A percentile compares a stretch with the other conserved stretches of the same genome.
Conservation (phyloP, 1,140 invertebrate species). For the Aphaenogaster rudis region DNA sequence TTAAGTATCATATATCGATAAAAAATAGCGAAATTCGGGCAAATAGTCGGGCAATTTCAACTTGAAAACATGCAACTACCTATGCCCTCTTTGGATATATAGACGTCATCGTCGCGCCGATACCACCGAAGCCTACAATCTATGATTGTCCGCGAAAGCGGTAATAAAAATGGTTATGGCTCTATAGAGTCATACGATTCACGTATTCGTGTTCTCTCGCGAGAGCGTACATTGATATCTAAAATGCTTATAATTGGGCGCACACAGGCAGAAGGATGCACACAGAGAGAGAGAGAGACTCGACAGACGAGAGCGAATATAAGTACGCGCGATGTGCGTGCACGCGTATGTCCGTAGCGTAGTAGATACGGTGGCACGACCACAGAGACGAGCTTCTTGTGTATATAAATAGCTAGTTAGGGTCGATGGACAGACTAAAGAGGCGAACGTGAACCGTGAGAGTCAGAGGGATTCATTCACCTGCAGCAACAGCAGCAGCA, state of each 20-base stretch:
- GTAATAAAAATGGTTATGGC: conserved; percentile 5
- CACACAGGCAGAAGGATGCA: neutral
- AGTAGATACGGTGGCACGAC: conserved; percentile 62
- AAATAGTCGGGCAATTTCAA: neutral
- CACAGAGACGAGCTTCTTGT: conserved; percentile 70
- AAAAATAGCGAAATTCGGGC: neutral
- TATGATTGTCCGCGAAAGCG: neutral
- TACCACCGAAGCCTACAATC: neutral
- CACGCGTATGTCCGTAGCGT: conserved; percentile 23
- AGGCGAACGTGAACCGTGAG: conserved; percentile 76
- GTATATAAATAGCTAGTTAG: conserved; percentile 83
- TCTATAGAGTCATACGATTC: neutral
- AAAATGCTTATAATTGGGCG: conserved; percentile 66
- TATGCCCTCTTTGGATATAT: neutral
- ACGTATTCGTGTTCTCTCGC: conserved; percentile 34
- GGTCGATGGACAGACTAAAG: conserved; percentile 81
- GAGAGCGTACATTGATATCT: conserved; percentile 52
- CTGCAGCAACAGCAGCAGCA: conserved; percentile 53
- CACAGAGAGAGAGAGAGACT: neutral
- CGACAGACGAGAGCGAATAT: neutral
- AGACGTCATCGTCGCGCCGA: neutral
- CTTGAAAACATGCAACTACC: neutral
- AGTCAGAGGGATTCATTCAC: conserved; percentile 73
- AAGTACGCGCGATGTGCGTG: conserved; percentile 14
- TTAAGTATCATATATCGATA: neutral